Evolutionary conservation across 2,113 vertebrate species (phyloP), one percentile per base, ranked within the genome.

Genomic region (Nansenia antarctica): DNA sequence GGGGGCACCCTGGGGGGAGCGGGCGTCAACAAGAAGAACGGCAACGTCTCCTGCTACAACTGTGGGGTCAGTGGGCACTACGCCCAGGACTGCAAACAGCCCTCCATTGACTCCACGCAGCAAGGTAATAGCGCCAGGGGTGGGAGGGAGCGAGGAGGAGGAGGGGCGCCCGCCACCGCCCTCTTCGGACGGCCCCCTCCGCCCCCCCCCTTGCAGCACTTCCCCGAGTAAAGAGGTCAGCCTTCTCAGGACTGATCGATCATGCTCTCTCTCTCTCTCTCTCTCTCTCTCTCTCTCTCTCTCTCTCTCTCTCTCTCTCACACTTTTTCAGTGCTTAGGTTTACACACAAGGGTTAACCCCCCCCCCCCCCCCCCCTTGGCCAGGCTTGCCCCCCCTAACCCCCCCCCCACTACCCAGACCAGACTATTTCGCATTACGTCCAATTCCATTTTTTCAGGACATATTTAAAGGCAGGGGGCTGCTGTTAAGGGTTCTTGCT

Each of bases 21-120:
- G 0, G 88, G 90, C 24, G 22, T 89, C 74, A 92, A 91, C 15
- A 98, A 98, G 93, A 98, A 97, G 92, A 96, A 92, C 0, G 95
- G 95, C 77, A 96, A 89, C n/a, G 85, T 95, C 67, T 98, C 96
- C 34, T 98, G 96, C 90, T 98, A 95, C 86, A 98, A 96, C 93
- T 98, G 96, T 79, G 96, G 96, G 42, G 85, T 94, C 67, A 94
- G 92, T 76, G 96, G 96, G 27, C 96, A 98, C 90, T 96, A 94
- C 65, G 94, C 96, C 70, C 94, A 95, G 82, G 95, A 98, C 88
- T 98, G 96, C 92, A 98, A 95, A 88, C 96, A 97, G 88, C 92
- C 95, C 57, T 88, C 95, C 88, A 92, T 95, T 84, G 96, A 98
- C 86, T 93, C 95, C 88, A 89, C 85, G 67, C 95, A 95, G 80